Evolutionary conservation across 2,113 vertebrate species (phyloP).

Genomic region (Tenebrosternarchus preto): DNA sequence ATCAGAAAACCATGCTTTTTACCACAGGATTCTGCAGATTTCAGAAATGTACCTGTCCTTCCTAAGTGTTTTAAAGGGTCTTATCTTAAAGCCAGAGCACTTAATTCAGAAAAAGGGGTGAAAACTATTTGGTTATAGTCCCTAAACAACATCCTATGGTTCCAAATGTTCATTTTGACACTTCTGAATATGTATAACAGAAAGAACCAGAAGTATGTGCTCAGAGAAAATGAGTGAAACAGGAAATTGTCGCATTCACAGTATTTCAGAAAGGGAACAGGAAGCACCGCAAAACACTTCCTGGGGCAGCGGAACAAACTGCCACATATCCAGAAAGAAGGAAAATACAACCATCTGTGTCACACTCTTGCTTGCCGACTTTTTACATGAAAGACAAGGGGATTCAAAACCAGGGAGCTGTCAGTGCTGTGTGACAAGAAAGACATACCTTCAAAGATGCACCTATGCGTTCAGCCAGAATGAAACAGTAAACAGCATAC

Average conservation of each 20-base stretch:
- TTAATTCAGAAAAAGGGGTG: background rate
- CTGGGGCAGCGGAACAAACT: background rate
- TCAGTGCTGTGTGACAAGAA: background rate
- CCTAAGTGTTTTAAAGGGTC: too few species aligned
- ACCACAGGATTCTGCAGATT: too few species aligned
- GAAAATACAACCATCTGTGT: background rate
- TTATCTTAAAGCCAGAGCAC: background rate
- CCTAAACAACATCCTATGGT: background rate
- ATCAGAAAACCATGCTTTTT: too few species aligned
- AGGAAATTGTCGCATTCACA: background rate
- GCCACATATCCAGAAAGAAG: background rate
- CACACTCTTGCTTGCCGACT: background rate
- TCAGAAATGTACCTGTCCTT: background rate
- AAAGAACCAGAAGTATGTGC: background rate
- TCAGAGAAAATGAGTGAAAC: background rate
- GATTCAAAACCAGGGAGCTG: background rate
- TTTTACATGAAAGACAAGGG: background rate
- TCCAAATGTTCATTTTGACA: too few species aligned
- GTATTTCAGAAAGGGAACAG: slow-evolving; percentile 14
- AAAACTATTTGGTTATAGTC: background rate
- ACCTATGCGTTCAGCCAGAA: slow-evolving; percentile 9
- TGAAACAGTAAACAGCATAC: background rate
- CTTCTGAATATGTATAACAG: too few species aligned
- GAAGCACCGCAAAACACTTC: slow-evolving; percentile 10
- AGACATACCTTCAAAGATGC: background rate